Conservation (phyloP, 2,113 vertebrate species). For the Setophaga kirtlandii region DNA sequence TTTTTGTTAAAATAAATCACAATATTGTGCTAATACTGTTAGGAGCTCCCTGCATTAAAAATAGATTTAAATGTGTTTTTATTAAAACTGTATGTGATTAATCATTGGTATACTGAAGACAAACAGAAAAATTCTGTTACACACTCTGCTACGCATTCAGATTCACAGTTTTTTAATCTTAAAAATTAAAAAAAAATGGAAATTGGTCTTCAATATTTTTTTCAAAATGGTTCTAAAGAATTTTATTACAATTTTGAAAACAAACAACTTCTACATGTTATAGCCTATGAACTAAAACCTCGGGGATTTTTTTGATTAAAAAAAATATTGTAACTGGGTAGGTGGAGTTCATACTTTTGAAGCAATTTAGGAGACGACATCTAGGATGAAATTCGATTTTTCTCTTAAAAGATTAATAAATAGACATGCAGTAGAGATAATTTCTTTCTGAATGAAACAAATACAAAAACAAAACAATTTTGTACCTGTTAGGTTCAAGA, state of each 20-base stretch:
- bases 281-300: neutral
- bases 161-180: neutral
- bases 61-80: neutral
- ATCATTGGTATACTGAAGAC: neutral
- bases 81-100: neutral
- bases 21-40: neutral
- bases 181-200: neutral
- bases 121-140: neutral
- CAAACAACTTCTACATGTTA: neutral
- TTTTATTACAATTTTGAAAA: neutral
- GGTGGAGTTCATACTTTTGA: neutral
- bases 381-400: neutral
- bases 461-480: neutral
- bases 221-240: neutral
- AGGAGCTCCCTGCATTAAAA: neutral
- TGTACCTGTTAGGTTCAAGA: neutral
- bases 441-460: neutral
- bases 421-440: neutral
- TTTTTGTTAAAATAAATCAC: neutral
- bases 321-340: neutral
- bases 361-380: neutral
- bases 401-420: neutral
- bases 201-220: neutral
- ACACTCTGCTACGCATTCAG: rapidly evolving
- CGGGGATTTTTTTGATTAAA: neutral